phyloP scores from a whole-genome alignment of 2,797 vertebrate species.

The Onychomys torridus region DNA sequence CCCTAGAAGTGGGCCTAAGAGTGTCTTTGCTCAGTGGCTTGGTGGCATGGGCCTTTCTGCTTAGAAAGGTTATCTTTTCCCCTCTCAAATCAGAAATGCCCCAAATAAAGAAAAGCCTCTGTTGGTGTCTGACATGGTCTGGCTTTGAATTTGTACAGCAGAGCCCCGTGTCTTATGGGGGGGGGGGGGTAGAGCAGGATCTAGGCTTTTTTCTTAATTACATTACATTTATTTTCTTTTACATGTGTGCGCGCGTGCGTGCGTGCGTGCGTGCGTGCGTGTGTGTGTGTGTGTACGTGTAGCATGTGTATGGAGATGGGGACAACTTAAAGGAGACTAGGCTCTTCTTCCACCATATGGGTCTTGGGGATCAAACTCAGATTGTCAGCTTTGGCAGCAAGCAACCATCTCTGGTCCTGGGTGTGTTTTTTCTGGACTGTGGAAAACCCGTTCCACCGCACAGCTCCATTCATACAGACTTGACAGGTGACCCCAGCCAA shows the following conservation, averaged over 20 bases:
- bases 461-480: accelerated
- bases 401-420: not conserved
- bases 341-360: not conserved
- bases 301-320: not conserved
- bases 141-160: no score
- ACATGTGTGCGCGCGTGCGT: no score
- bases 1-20: not conserved
- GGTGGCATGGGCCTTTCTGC: not conserved
- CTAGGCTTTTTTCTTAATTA: not conserved
- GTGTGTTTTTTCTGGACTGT: not conserved
- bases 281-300: not conserved
- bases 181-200: not conserved
- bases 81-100: not conserved
- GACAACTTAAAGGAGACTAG: not conserved
- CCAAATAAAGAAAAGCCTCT: not conserved
- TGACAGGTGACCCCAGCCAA: not conserved
- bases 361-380: not conserved
- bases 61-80: not conserved
- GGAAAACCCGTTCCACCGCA: not conserved
- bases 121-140: not conserved
- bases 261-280: not conserved
- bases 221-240: not conserved
- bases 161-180: not conserved
- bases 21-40: not conserved
- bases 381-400: not conserved